Conservation (phyloP, 2,113 vertebrate species). For the Siniperca knerii region DNA sequence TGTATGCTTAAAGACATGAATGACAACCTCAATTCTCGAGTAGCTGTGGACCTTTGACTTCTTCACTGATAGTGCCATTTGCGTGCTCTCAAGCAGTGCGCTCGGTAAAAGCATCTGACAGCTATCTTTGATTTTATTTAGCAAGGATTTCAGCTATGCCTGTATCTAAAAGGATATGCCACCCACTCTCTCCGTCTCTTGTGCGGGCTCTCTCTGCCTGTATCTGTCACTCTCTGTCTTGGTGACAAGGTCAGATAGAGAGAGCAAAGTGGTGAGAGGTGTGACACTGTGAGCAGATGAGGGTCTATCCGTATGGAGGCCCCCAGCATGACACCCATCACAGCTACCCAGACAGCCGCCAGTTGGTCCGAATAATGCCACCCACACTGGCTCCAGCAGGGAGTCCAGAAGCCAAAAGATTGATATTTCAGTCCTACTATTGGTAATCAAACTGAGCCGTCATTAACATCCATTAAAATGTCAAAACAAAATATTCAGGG, state of each 20-base stretch:
- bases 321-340: slow-evolving; percentile 71
- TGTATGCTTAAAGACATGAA: slow-evolving; percentile 58
- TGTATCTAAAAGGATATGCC: slow-evolving; percentile 64
- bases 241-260: slow-evolving; percentile 79
- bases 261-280: slow-evolving; percentile 76
- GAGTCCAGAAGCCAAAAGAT: slow-evolving; percentile 49
- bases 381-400: slow-evolving; percentile 56
- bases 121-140: slow-evolving; percentile 77
- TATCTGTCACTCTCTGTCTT: slow-evolving; percentile 60
- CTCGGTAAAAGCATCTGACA: slow-evolving; percentile 75
- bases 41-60: slow-evolving; percentile 76
- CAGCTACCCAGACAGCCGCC: slow-evolving; percentile 63
- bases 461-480: slow-evolving; percentile 26
- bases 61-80: slow-evolving; percentile 75
- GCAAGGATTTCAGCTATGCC: slow-evolving; percentile 62
- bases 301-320: slow-evolving; percentile 70
- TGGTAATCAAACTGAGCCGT: slow-evolving; percentile 53
- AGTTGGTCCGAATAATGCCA: slow-evolving; percentile 67
- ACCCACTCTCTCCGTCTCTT: slow-evolving; percentile 61
- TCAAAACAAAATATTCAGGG: slow-evolving; percentile 31
- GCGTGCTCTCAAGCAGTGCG: slow-evolving; percentile 68
- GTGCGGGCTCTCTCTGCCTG: slow-evolving; percentile 41
- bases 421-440: slow-evolving; percentile 45
- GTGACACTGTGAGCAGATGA: slow-evolving; percentile 78
- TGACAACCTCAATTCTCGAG: slow-evolving; percentile 70